A percentile compares a stretch with the other conserved stretches of the same genome.
These are phyloP conservation scores for Saiga tatarica DNA, from an alignment of 2,113 vertebrate genomes.

Conservation along the genomic window DNA sequence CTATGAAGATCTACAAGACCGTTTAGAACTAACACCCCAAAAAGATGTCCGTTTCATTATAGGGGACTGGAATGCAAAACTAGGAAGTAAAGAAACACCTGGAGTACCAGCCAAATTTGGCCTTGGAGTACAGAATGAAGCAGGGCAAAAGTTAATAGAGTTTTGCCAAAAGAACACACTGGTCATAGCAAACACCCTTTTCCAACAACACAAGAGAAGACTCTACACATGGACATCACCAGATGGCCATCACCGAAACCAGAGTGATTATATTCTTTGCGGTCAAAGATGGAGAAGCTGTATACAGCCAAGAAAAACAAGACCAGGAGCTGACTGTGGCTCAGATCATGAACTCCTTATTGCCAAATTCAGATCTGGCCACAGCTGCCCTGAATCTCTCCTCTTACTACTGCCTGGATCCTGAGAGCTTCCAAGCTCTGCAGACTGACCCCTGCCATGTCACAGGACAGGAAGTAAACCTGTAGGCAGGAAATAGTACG, in stretches of 20 bases:
- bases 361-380: background rate
- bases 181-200: background rate
- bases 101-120: background rate
- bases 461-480: background rate
- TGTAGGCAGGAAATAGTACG: background rate
- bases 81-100: background rate
- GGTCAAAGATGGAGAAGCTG: background rate
- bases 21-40: background rate
- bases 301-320: background rate
- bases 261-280: background rate
- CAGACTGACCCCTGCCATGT: background rate
- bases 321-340: background rate
- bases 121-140: background rate
- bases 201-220: background rate
- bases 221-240: background rate
- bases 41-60: background rate
- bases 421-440: background rate
- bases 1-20: background rate
- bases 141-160: background rate
- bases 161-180: background rate
- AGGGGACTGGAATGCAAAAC: background rate
- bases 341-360: background rate
- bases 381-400: background rate
- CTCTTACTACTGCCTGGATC: background rate
- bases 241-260: background rate